Evolutionary conservation across 2,888 invertebrate genomes (phyloP).

Genomic region (Himalopsyche japonica): DNA sequence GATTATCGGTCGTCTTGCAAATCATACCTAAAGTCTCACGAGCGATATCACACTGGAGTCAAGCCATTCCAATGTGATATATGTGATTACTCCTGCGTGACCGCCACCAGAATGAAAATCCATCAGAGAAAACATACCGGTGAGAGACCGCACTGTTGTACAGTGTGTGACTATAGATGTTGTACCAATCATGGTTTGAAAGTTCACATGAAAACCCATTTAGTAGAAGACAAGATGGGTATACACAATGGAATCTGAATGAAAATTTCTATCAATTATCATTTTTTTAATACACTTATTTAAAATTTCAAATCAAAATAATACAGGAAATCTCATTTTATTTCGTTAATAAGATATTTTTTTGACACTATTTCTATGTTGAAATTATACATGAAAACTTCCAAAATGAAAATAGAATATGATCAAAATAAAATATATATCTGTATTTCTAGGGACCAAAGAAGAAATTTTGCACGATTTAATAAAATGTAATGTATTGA

Average conservation of each 20-base stretch:
- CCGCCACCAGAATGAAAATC: slow-evolving; percentile 11
- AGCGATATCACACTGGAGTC: slow-evolving; percentile 26
- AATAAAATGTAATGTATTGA: no score
- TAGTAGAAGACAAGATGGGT: background rate
- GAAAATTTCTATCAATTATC: no score
- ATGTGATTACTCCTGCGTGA: slow-evolving; percentile 24
- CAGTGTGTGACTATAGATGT: slow-evolving; percentile 9
- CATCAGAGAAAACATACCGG: slow-evolving; percentile 21
- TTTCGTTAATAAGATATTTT: no score
- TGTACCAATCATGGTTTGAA: slow-evolving; percentile 15
- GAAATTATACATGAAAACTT: no score
- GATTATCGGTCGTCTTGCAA: slow-evolving; percentile 20
- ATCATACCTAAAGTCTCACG: slow-evolving; percentile 26
- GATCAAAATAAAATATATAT: no score
- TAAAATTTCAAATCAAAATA: no score
- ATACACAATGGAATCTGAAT: background rate
- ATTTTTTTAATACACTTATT: no score
- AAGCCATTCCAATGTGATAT: slow-evolving; percentile 23
- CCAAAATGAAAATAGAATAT: no score
- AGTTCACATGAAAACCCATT: slow-evolving; percentile 6
- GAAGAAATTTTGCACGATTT: no score
- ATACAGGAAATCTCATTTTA: no score
- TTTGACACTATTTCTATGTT: no score
- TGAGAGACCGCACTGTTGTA: slow-evolving; percentile 13
- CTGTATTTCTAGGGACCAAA: no score